Evolutionary conservation across 2,888 invertebrate genomes (phyloP).

Genomic region (Danaus chrysippus): DNA sequence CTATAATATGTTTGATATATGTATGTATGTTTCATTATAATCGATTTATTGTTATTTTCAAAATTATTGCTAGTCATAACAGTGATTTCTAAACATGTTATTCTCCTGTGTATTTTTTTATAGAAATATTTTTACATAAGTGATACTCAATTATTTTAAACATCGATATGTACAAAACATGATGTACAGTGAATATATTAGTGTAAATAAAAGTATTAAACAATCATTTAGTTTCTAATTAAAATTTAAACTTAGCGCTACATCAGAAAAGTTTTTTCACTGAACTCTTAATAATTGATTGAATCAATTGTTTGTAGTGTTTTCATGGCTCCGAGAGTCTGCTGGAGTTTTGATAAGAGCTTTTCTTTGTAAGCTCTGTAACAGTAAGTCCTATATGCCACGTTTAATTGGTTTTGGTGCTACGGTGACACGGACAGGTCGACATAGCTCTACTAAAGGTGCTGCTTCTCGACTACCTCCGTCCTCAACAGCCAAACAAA

Average conservation of each 20-base stretch:
- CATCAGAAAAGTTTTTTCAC: no score
- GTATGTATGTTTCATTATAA: no score
- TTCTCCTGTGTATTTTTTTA: neutral
- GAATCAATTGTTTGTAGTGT: no score
- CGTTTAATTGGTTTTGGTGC: slow-evolving; percentile 93
- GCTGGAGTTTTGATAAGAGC: neutral
- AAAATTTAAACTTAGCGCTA: no score
- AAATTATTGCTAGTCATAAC: slow-evolving; percentile 1
- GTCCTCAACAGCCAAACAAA: slow-evolving; percentile 87
- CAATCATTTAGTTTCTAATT: no score
- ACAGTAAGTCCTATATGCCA: slow-evolving; percentile 73
- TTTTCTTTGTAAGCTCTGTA: slow-evolving; percentile 8
- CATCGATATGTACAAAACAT: no score
- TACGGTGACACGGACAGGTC: slow-evolving; percentile 91
- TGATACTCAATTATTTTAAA: no score
- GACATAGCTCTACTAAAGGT: slow-evolving; percentile 86
- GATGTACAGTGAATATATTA: no score
- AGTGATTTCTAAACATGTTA: neutral
- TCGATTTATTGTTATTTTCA: neutral
- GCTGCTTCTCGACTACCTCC: slow-evolving; percentile 64
- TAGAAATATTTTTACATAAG: neutral
- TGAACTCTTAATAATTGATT: no score
- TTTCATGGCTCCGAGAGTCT: neutral
- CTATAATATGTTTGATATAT: no score
- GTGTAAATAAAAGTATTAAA: no score